Evolutionary conservation across 2,113 vertebrate species (phyloP).

Genomic region (Rhabdornis inornatus): DNA sequence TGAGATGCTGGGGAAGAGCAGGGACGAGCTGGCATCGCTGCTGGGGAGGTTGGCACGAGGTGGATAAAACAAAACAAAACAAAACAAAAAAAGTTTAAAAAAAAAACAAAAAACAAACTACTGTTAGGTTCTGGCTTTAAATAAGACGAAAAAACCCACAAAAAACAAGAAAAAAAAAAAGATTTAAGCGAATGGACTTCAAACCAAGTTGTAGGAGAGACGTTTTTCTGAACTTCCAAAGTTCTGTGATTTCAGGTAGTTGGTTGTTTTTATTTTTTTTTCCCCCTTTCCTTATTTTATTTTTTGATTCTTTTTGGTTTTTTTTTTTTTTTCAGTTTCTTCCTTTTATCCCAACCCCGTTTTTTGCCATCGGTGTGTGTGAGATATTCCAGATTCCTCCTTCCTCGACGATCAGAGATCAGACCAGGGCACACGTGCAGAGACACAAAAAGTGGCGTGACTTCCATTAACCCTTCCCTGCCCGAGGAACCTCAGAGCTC

Average conservation of each 20-base stretch:
- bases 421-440: neutral
- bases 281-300: no score
- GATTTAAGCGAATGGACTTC: slow-evolving; percentile 20
- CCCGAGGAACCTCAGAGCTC: neutral
- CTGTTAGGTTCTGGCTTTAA: slow-evolving; percentile 63
- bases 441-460: neutral
- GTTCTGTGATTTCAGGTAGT: slow-evolving; percentile 65
- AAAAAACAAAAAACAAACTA: neutral
- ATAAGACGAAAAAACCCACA: neutral
- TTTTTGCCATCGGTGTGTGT: slow-evolving; percentile 39
- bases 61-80: neutral
- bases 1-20: neutral
- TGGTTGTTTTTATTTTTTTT: neutral
- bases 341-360: neutral
- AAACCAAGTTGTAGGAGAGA: slow-evolving; percentile 43
- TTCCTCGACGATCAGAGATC: neutral
- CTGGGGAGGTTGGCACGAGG: slow-evolving; percentile 9
- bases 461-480: slow-evolving; percentile 9
- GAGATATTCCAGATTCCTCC: slow-evolving; percentile 26
- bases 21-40: slow-evolving; percentile 32
- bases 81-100: neutral
- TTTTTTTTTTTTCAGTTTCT: neutral
- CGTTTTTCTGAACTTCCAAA: slow-evolving; percentile 63
- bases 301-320: neutral
- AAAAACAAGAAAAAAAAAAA: neutral